These are phyloP conservation scores for Hylaeus volcanicus DNA, from an alignment of 1,140 invertebrate genomes.

Conservation along the genomic window DNA sequence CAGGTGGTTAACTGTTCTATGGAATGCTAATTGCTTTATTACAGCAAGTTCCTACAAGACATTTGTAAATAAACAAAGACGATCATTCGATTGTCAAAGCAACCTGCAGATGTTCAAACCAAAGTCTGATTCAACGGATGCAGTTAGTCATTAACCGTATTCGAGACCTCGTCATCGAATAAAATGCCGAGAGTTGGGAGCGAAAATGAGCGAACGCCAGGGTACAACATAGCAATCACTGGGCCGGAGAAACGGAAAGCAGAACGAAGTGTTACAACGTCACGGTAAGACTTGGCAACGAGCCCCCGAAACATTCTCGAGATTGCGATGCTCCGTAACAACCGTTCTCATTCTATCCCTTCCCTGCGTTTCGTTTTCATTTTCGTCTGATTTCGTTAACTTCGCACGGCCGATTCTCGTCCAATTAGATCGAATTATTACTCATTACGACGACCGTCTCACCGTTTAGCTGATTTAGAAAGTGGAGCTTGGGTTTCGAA, in stretches of 20 bases:
- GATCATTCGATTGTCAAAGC: too few relatives aligned
- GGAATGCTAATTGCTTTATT: too few relatives aligned
- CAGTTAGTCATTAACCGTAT: too few relatives aligned
- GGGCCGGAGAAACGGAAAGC: slow-evolving; percentile 45
- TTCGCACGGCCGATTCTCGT: neutral
- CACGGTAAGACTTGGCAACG: slow-evolving; percentile 75
- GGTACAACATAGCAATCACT: neutral
- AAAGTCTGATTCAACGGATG: too few relatives aligned
- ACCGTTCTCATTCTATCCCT: slow-evolving; percentile 71
- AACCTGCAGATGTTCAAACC: too few relatives aligned
- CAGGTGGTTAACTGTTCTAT: too few relatives aligned
- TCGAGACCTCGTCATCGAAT: too few relatives aligned
- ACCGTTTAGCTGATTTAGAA: too few relatives aligned
- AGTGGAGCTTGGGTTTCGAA: too few relatives aligned
- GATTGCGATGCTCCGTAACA: slow-evolving; percentile 75
- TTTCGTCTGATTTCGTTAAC: slow-evolving; percentile 10
- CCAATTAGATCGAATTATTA: neutral
- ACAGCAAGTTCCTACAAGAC: too few relatives aligned
- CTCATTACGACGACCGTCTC: too few relatives aligned
- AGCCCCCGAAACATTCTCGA: slow-evolving; percentile 72
- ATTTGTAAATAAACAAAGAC: too few relatives aligned
- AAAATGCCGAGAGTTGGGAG: slow-evolving; percentile 2
- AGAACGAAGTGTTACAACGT: slow-evolving; percentile 70
- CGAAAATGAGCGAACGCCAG: slow-evolving; percentile 20
- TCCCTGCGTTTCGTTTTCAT: slow-evolving; percentile 55